Evolutionary conservation across 2,113 vertebrate genomes (phyloP), one percentile per base, ranked within the genome.

Genomic region (Cyprinodon tularosa): DNA sequence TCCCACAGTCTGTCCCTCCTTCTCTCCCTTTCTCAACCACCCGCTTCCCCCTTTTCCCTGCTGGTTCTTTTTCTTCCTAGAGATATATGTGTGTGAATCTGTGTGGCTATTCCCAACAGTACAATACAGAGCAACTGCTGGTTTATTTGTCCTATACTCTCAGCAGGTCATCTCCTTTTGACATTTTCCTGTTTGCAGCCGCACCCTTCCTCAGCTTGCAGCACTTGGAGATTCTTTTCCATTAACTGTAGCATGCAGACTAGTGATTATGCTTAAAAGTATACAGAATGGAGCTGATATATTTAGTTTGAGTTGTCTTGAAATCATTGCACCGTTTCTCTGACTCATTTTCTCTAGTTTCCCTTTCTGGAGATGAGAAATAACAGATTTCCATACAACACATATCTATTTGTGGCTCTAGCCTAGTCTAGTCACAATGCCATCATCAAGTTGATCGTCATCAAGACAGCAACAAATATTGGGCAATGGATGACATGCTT

Each of bases 341-440:
- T 89, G 87, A 91, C 78, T 90, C 80, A 89, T 85, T 89, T 88
- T 84, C 71, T 82, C 86, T 74, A 4, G 80, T 86, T 91, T 84
- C 59, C 15, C 69, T 48, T 86, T 83, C 53, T 47, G 12, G 82
- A 84, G 76, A 85, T 72, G 73, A 89, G 76, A 86, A 86, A 86
- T 59, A 42, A 62, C 69, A 69, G 72, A 68, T 87, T 85, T 86
- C 45, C 76, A 85, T 89, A 87, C 77, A 75, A 67, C 71, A 68
- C 73, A 74, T 53, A 50, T 11, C 87, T 91, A 90, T 90, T 91
- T 93, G 62, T 86, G 76, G 84, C 77, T 80, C 68, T 57, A 66
- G 40, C 78, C 69, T 60, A 84, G 61, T 20, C 72, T 9, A 84
- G 80, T 88, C 84, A 89, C 61, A 81, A 61, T 65, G 62, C 37